These are phyloP conservation scores for Spatula versicolor DNA, from an alignment of 2,797 vertebrate genomes.

Conservation along the genomic window DNA sequence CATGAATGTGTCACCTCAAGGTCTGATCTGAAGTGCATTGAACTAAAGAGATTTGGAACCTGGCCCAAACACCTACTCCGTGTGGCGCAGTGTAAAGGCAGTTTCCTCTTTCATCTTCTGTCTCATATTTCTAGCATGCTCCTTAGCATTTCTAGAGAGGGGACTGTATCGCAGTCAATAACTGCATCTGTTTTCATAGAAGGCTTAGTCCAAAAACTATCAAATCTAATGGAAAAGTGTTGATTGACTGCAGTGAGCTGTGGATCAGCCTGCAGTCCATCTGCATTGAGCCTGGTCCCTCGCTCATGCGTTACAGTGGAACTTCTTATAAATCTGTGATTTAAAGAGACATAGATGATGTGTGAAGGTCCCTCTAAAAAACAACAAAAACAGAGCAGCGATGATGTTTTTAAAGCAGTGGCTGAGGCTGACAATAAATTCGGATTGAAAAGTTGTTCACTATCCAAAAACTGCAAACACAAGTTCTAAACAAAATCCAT, in stretches of 20 bases:
- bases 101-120: conserved; percentile 44
- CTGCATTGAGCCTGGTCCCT: neutral
- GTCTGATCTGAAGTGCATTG: conserved; percentile 42
- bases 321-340: neutral
- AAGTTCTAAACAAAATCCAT: conserved; percentile 60
- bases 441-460: conserved; percentile 37
- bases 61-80: conserved; percentile 56
- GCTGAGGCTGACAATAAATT: neutral
- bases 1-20: conserved; percentile 6
- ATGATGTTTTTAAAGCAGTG: neutral
- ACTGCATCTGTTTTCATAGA: conserved; percentile 38
- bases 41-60: conserved; percentile 32
- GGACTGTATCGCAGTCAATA: neutral
- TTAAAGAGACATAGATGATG: conserved; percentile 18
- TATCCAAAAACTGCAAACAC: conserved; percentile 46
- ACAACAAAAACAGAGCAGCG: neutral
- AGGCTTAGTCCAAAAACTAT: neutral
- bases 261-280: neutral
- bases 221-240: conserved; percentile 1
- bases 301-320: neutral
- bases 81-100: neutral
- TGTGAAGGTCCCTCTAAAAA: conserved; percentile 26
- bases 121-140: conserved; percentile 17
- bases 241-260: neutral
- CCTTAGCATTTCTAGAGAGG: conserved; percentile 8